Base-by-base conservation (phyloP, 2,113 vertebrate genomes). In the Suncus etruscus region DNA sequence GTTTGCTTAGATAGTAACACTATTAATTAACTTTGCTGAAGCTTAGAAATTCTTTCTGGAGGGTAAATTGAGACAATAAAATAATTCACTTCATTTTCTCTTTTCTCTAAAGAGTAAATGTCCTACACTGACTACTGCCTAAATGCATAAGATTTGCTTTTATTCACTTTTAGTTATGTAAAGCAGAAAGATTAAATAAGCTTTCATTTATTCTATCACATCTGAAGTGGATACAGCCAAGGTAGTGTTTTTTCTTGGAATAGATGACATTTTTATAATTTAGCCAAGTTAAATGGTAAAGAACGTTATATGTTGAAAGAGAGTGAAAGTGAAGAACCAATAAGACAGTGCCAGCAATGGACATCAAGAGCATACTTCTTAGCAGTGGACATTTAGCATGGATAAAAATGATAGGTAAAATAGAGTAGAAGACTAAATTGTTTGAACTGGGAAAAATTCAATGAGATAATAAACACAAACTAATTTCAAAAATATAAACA, bases 401-500 rank as follows among this genome's bases (percentile, higher is more conserved):
- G 31, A 39, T 65, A 83, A 82, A 92, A 93, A 29, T 74, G 24
- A 87, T 39, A 24, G 18, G 65, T 78, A 69, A 58, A 77, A 93
- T 78, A 93, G 39, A 90, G 75, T 18, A 87, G 63, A 14, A 51
- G 20, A 4, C 77, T 48, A 48, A 83, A 50, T 6, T 72, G 31
- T 89, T 51, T 80, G 66, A 93, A 72, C 66, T 14, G 68, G 61
- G 77, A 61, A 90, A 84, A 85, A 93, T 88, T 72, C 90, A 87
- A 86, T 79, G 54, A 95, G 61, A 80, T 86, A 85, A 87, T 78
- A 79, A 77, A 54, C 47, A 89, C 24, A 87, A 91, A 94, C 72
- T 68, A 29, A 88, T 85, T 90, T 85, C 14, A 94, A 90, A 90
- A 24, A 94, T 77, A 12, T 15, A 39, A 39, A 39, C 5, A 39